Percentiles rank a stretch among this genome's conserved stretches.
These are phyloP conservation scores for Dicycla oo DNA, from an alignment of 2,888 invertebrate species.

Conservation along the genomic window DNA sequence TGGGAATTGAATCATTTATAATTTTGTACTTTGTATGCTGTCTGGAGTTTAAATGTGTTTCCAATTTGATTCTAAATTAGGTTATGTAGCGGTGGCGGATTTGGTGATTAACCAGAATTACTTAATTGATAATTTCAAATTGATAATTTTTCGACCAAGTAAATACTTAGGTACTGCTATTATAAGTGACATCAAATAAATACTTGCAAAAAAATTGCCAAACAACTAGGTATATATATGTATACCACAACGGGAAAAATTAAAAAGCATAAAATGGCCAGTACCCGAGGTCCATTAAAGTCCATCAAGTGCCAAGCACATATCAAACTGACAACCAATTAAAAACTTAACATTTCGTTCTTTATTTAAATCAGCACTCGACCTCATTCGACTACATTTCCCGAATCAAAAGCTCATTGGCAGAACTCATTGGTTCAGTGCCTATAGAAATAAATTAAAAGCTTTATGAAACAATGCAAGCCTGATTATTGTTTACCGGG, in stretches of 20 bases:
- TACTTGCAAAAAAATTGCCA: not conserved
- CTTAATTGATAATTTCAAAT: too few relatives aligned
- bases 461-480: conserved; percentile 43
- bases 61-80: too few relatives aligned
- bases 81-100: too few relatives aligned
- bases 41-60: too few relatives aligned
- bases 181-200: not conserved
- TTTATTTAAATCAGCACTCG: conserved; percentile 40
- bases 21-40: too few relatives aligned
- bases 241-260: conserved; percentile 1
- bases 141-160: too few relatives aligned
- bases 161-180: not conserved
- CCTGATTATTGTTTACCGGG: conserved; percentile 56
- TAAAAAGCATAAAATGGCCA: conserved; percentile 37
- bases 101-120: too few relatives aligned
- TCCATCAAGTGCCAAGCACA: conserved; percentile 25
- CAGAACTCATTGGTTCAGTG: conserved; percentile 27
- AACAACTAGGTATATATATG: too few relatives aligned
- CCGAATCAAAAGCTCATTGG: conserved; percentile 43
- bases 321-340: conserved; percentile 48
- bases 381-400: conserved; percentile 44
- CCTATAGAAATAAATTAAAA: conserved; percentile 45
- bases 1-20: not conserved
- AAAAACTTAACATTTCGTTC: conserved; percentile 44
- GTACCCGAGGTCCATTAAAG: conserved; percentile 17